Evolutionary conservation across 2,113 vertebrate species (phyloP), one percentile per base, ranked within the genome.

Genomic region (Heteronetta atricapilla): DNA sequence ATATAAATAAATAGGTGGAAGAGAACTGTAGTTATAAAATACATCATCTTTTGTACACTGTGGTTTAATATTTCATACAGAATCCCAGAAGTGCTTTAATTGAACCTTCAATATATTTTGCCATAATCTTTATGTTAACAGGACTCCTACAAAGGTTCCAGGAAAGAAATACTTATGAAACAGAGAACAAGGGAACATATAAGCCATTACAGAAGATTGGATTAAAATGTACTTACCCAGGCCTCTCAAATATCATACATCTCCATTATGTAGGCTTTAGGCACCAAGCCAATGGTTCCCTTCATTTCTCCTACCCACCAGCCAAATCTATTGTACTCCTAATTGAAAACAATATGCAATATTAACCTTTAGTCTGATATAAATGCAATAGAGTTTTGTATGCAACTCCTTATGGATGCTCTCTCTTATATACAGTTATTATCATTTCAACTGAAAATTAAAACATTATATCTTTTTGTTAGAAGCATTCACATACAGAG

Each of bases 221-320:
- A 98, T 98, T 98, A 98, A 98, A 98, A 98, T 98, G 98, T 98
- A 98, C 98, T 99, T 98, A 99, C 98, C 97, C 97, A 93, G 97
- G 95, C 93, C 95, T 94, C 97, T 99, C 98, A 99, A 91, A 99
- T 97, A 94, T 97, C 98, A 95, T 99, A 99, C 97, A 99, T 98
- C 98, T 99, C 99, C 97, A 98, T 98, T 98, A 99, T 95, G 98
- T 98, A 99, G 95, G 98, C 98, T 98, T 98, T 99, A 96, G 99
- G 99, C 97, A 99, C 99, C 86, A 99, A 99, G 97, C 99, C 99
- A 97, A 99, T 97, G 83, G 97, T 97, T 97, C 99, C 99, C 78
- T 99, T 98, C 98, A 99, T 98, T 98, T 99, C 99, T 98, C 99
- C 99, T 96, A 99, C 98, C 99, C 99, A 99, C 99, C 99, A 99